Percentiles rank a stretch among this genome's conserved stretches.
Evolutionary conservation across 2,888 invertebrate genomes (phyloP).

Genomic region (Allygus modestus): DNA sequence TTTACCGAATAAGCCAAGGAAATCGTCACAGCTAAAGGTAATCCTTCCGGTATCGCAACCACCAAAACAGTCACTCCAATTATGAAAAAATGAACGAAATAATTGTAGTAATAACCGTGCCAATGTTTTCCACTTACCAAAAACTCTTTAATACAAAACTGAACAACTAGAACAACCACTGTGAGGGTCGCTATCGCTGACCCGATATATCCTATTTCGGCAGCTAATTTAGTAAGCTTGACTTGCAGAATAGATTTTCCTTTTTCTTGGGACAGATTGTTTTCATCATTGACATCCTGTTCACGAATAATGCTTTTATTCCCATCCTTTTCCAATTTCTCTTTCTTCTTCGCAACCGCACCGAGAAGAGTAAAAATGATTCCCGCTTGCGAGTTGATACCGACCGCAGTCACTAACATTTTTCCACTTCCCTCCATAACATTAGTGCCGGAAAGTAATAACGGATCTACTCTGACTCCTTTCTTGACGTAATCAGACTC

Average conservation of each 20-base stretch:
- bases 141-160: conserved; percentile 79
- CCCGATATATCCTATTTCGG: conserved; percentile 83
- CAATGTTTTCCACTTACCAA: conserved; percentile 75
- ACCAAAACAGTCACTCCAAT: conserved; percentile 82
- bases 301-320: conserved; percentile 63
- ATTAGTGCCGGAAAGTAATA: conserved; percentile 79
- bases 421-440: conserved; percentile 84
- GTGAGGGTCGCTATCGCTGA: conserved; percentile 81
- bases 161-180: conserved; percentile 79
- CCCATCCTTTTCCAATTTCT: conserved; percentile 56
- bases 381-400: conserved; percentile 82
- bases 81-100: conserved; percentile 80
- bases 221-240: conserved; percentile 81
- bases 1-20: conserved; percentile 81
- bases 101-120: conserved; percentile 75
- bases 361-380: conserved; percentile 82
- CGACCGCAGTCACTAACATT: conserved; percentile 82
- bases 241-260: conserved; percentile 82
- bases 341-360: conserved; percentile 74
- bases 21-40: conserved; percentile 80
- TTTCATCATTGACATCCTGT: conserved; percentile 30
- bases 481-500: conserved; percentile 85
- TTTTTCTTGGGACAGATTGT: conserved; percentile 77
- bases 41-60: conserved; percentile 81
- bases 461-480: conserved; percentile 78